Conservation (phyloP, 2,888 invertebrate genomes). For the Neoascia interrupta region DNA sequence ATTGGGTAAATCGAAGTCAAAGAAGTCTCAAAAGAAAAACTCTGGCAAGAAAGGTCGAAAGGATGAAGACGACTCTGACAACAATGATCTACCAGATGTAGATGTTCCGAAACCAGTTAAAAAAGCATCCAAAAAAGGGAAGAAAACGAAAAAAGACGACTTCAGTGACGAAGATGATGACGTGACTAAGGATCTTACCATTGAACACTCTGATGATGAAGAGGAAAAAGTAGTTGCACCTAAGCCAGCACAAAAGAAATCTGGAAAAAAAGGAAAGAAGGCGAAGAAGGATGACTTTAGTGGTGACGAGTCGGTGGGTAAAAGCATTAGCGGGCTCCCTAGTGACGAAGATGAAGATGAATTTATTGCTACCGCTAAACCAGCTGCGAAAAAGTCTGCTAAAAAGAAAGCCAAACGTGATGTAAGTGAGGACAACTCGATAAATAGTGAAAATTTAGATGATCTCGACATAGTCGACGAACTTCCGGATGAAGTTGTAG, state of each 20-base stretch:
- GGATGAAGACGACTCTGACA: constrained; percentile 66
- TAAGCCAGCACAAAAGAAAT: constrained; percentile 63
- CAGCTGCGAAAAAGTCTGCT: constrained; percentile 74
- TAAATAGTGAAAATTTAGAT: constrained; percentile 65
- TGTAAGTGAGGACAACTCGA: constrained; percentile 65
- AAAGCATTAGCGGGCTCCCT: constrained; percentile 56
- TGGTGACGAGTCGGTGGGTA: constrained; percentile 71
- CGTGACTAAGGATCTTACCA: background rate
- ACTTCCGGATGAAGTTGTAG: constrained; percentile 77
- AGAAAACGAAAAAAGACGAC: constrained; percentile 66
- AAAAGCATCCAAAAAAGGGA: constrained; percentile 64
- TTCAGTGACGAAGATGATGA: constrained; percentile 77
- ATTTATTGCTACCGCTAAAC: constrained; percentile 67
- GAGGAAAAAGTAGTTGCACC: constrained; percentile 5
- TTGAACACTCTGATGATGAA: constrained; percentile 34
- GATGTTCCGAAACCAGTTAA: constrained; percentile 56
- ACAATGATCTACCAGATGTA: constrained; percentile 47
- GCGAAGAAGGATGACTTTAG: constrained; percentile 60
- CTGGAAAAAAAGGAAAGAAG: constrained; percentile 77
- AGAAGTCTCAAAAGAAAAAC: constrained; percentile 64
- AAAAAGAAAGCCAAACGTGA: constrained; percentile 75
- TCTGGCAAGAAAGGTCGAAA: constrained; percentile 74
- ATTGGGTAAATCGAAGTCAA: constrained; percentile 71
- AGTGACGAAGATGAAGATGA: constrained; percentile 67
- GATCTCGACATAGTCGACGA: constrained; percentile 71